phyloP scores from a whole-genome alignment of 2,113 vertebrate genomes.

The Perca fluviatilis region DNA sequence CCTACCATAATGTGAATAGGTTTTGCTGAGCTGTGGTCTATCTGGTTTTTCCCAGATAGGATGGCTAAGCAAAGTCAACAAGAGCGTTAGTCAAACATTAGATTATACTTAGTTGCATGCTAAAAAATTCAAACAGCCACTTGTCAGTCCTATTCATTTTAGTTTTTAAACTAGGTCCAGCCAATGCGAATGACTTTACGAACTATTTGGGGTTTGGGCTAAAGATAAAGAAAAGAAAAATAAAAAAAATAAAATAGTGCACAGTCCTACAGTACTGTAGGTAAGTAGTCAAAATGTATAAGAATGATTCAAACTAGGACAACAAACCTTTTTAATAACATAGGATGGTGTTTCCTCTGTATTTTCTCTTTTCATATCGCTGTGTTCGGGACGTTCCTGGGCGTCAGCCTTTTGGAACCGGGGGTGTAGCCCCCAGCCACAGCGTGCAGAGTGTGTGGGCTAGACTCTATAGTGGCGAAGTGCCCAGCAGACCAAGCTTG shows the following conservation, averaged over 20 bases:
- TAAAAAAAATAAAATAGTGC: not conserved
- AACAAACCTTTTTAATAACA: not conserved
- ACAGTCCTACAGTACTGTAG: not conserved
- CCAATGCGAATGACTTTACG: not conserved
- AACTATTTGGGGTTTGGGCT: not conserved
- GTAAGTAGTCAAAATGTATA: not conserved
- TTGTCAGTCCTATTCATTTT: slow-evolving; percentile 33
- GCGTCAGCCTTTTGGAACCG: no score
- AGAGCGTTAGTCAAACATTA: slow-evolving; percentile 22
- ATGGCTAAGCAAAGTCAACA: slow-evolving; percentile 60
- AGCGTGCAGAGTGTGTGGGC: no score
- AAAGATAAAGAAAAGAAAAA: not conserved
- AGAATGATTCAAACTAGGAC: slow-evolving; percentile 4
- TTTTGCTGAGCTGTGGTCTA: slow-evolving; percentile 63
- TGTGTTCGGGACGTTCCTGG: no score
- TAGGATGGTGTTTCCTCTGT: not conserved
- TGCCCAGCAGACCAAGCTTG: no score
- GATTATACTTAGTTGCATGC: slow-evolving; percentile 43
- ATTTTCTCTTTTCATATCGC: no score
- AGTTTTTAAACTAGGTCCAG: slow-evolving; percentile 10
- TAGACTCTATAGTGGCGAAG: no score
- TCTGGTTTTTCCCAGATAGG: slow-evolving; percentile 49
- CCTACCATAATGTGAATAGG: slow-evolving; percentile 62
- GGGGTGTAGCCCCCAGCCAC: no score
- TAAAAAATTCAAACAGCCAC: slow-evolving; percentile 21